Percentiles rank a stretch among this genome's conserved stretches.
phyloP scores from a whole-genome alignment of 2,888 invertebrate genomes.

The Calephelis perditalis region DNA sequence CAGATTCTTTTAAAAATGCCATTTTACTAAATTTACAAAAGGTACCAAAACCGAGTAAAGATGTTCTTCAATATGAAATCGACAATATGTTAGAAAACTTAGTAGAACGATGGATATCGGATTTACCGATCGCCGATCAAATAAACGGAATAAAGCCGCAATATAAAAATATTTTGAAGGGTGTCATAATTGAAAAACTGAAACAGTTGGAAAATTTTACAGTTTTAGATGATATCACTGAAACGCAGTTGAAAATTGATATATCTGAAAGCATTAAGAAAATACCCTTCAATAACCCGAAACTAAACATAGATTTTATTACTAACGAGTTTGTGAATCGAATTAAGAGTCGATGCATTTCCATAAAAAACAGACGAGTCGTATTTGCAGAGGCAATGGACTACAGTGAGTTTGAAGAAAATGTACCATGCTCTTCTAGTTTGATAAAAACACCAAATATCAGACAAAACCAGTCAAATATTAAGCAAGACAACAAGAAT shows the following conservation, averaged over 20 bases:
- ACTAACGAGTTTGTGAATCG: constrained; percentile 1
- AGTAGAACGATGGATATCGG: constrained; percentile 53
- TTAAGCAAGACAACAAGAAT: not conserved
- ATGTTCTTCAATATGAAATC: constrained; percentile 46
- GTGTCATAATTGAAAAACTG: not conserved
- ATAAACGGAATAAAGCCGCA: not conserved
- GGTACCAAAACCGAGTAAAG: constrained; percentile 46
- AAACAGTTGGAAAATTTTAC: not conserved
- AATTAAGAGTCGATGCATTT: not conserved
- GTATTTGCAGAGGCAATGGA: not conserved
- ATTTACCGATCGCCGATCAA: constrained; percentile 36
- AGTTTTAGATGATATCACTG: not conserved
- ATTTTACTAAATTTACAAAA: constrained; percentile 41
- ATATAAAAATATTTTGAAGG: not conserved
- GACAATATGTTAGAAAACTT: constrained; percentile 47
- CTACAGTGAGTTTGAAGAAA: not conserved
- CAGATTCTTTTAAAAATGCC: constrained; percentile 16
- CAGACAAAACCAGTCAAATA: not conserved
- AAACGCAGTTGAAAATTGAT: not conserved
- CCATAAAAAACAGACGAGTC: constrained; percentile 2
- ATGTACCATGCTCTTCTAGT: constrained; percentile 1
- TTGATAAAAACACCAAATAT: not conserved
- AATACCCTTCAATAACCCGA: not conserved
- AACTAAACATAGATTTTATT: not conserved
- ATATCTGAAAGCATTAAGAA: not conserved